A percentile compares a stretch with the other conserved stretches of the same genome.
Conservation (phyloP, 2,113 vertebrate genomes). For the Rhabdomys dilectus region DNA sequence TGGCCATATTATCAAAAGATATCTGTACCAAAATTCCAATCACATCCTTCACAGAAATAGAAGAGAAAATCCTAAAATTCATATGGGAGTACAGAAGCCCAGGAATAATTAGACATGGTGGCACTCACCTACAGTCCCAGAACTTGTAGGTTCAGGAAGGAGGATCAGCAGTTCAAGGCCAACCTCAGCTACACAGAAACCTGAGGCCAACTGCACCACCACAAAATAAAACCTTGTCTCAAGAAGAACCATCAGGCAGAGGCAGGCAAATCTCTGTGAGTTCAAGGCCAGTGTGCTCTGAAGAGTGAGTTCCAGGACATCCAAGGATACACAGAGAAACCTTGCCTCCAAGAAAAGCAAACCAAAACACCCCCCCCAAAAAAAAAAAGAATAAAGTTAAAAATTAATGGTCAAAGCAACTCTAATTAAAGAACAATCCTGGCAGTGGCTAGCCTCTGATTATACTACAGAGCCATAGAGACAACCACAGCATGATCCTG, state of each 20-base stretch:
- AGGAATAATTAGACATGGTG: background rate
- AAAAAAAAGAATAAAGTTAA: background rate
- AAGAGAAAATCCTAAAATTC: background rate
- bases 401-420: background rate
- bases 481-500: background rate
- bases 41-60: background rate
- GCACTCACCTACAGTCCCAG: background rate
- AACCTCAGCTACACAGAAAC: too few species aligned
- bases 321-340: background rate
- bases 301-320: background rate
- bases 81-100: background rate
- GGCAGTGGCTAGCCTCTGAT: background rate
- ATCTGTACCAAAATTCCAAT: background rate
- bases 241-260: background rate
- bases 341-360: background rate
- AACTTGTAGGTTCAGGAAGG: background rate
- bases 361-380: background rate
- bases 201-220: background rate
- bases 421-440: too few species aligned
- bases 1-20: background rate
- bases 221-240: background rate
- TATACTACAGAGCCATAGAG: background rate
- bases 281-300: background rate
- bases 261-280: background rate
- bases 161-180: background rate